These are phyloP conservation scores for Okamejei kenojei DNA, from an alignment of 2,797 vertebrate species.

Conservation along the genomic window DNA sequence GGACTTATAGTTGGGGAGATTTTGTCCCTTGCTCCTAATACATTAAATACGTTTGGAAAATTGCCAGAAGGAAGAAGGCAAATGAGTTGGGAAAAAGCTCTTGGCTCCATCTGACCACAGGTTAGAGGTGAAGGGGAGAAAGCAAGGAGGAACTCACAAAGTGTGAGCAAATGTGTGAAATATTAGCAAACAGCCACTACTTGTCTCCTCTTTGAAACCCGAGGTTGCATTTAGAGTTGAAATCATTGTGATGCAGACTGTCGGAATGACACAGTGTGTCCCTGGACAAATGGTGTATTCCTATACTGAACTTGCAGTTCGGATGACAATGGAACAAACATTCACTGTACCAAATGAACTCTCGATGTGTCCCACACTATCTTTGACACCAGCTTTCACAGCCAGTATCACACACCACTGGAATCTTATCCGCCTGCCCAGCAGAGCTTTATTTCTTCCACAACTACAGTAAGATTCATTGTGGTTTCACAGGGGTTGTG, in stretches of 20 bases:
- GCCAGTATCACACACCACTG: background rate
- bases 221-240: background rate
- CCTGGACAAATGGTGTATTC: background rate
- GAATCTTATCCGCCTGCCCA: background rate
- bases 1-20: background rate
- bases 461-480: background rate
- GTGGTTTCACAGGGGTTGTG: background rate
- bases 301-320: background rate
- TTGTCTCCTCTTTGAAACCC: background rate
- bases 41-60: background rate
- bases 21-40: too few relatives aligned
- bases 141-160: background rate
- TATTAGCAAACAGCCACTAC: background rate
- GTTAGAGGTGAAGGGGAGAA: too few relatives aligned
- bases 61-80: background rate
- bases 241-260: background rate
- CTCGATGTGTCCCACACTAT: background rate
- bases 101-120: background rate
- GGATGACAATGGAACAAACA: constrained; percentile 6
- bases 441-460: background rate
- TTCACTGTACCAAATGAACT: background rate
- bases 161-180: background rate
- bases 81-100: background rate
- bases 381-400: background rate
- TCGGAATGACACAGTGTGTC: too few relatives aligned